Evolutionary conservation across 2,797 vertebrate genomes (phyloP).

Genomic region (Phoebastria nigripes): DNA sequence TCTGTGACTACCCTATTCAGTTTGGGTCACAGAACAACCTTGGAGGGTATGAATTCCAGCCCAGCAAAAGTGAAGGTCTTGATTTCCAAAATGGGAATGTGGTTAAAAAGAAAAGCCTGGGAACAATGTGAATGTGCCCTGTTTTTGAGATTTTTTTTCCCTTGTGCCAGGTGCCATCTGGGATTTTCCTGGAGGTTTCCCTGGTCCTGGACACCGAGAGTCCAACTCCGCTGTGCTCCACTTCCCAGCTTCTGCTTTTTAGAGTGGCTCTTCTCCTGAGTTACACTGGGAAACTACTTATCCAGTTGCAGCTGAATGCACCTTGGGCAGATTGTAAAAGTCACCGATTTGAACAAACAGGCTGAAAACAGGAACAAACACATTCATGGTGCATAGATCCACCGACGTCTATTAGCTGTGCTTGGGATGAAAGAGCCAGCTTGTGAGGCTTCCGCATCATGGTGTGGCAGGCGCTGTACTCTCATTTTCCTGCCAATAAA

Average conservation of each 20-base stretch:
- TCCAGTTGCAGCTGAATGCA: not conserved
- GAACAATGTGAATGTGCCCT: too few relatives aligned
- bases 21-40: not conserved
- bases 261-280: not conserved
- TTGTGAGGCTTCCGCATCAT: not conserved
- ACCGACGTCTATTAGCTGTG: fast-evolving
- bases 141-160: not conserved
- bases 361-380: not conserved
- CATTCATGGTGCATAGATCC: fast-evolving
- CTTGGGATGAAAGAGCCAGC: not conserved
- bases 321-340: not conserved
- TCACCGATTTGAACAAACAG: not conserved
- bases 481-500: not conserved
- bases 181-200: not conserved
- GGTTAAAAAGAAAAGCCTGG: not conserved
- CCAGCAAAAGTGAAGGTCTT: not conserved
- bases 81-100: not conserved
- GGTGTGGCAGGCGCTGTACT: not conserved
- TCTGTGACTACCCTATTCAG: fast-evolving
- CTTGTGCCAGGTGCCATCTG: not conserved
- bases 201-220: not conserved
- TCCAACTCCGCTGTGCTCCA: too few relatives aligned
- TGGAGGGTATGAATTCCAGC: not conserved
- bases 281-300: not conserved
- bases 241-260: not conserved